These are phyloP conservation scores for Phalacrocorax aristotelis DNA, from an alignment of 2,113 vertebrate species.

Conservation along the genomic window DNA sequence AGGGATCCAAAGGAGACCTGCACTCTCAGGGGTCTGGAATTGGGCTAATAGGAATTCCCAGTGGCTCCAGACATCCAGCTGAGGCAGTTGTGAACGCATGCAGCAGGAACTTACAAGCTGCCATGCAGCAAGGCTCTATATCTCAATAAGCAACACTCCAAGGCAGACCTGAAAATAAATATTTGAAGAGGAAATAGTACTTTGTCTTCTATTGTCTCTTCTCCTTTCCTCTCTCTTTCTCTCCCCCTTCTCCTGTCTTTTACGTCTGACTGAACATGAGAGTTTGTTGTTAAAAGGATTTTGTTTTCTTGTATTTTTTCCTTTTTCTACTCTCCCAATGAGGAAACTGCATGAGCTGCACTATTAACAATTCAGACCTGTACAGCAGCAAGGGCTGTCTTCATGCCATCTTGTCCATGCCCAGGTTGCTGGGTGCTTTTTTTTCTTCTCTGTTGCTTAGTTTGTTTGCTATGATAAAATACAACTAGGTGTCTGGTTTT, in stretches of 20 bases:
- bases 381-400: background rate
- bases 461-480: conserved; percentile 15
- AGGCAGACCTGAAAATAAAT: conserved; percentile 58
- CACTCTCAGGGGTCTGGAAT: background rate
- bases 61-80: background rate
- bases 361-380: background rate
- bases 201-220: conserved; percentile 31
- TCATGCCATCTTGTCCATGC: background rate
- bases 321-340: background rate
- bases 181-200: conserved; percentile 51
- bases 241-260: background rate
- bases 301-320: background rate
- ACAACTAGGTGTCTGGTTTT: background rate
- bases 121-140: background rate
- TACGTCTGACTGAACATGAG: conserved; percentile 16
- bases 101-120: background rate
- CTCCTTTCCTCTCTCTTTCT: background rate
- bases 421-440: background rate
- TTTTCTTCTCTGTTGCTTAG: background rate
- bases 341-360: background rate
- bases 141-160: conserved; percentile 35
- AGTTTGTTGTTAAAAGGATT: conserved; percentile 8
- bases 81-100: background rate
- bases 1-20: background rate
- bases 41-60: background rate